phyloP scores from a whole-genome alignment of 2,888 invertebrate genomes.

The Mesochorus sp. region DNA sequence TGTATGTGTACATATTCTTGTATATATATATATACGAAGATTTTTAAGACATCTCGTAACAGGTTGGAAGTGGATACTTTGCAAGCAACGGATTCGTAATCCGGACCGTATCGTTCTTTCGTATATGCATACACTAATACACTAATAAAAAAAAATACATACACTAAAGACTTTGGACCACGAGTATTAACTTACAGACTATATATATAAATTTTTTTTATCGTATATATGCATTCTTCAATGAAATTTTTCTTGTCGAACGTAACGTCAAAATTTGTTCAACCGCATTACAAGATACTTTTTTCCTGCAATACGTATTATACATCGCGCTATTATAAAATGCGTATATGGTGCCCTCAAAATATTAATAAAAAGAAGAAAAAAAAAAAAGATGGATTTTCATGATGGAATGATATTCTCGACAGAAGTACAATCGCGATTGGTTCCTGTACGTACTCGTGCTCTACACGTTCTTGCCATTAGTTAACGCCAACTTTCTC shows the following conservation, averaged over 20 bases:
- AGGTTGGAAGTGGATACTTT: constrained; percentile 76
- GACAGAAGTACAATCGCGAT: constrained; percentile 44
- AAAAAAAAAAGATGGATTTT: constrained; percentile 3
- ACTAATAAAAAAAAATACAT: too few relatives aligned
- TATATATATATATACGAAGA: constrained; percentile 60
- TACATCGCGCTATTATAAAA: too few relatives aligned
- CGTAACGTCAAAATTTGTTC: too few relatives aligned
- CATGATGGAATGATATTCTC: constrained; percentile 2
- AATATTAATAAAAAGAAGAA: not conserved
- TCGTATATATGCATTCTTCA: too few relatives aligned
- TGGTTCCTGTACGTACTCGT: constrained; percentile 50
- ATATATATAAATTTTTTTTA: too few relatives aligned
- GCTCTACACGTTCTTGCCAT: constrained; percentile 56
- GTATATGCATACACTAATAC: too few relatives aligned
- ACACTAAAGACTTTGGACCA: too few relatives aligned
- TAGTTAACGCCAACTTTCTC: constrained; percentile 55
- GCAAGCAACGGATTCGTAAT: constrained; percentile 76
- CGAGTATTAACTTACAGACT: too few relatives aligned
- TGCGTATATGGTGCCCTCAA: too few relatives aligned
- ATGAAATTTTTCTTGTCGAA: too few relatives aligned
- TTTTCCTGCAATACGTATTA: too few relatives aligned
- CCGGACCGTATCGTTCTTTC: constrained; percentile 63
- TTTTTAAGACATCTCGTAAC: constrained; percentile 74
- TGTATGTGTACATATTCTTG: not conserved
- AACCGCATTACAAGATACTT: not conserved